A percentile compares a stretch with the other conserved stretches of the same genome.
These are phyloP conservation scores for Lerema accius DNA, from an alignment of 1,140 invertebrate species.

Conservation along the genomic window DNA sequence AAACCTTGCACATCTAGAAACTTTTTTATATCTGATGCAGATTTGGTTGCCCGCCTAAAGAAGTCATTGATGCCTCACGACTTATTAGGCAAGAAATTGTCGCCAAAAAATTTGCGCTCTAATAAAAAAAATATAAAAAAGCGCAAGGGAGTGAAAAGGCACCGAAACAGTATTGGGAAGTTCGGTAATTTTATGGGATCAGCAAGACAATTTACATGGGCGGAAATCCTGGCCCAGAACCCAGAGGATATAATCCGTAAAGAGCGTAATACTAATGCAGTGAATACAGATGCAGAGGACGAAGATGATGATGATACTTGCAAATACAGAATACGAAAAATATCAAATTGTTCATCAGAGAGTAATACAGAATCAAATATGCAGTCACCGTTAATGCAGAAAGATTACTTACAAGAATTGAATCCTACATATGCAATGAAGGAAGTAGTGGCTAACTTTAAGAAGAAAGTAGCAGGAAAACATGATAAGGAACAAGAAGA, in stretches of 20 bases:
- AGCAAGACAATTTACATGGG: conserved; percentile 82
- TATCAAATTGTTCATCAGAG: conserved; percentile 71
- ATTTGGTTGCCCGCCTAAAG: conserved; percentile 73
- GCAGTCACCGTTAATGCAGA: conserved; percentile 70
- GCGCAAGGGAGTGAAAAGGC: conserved; percentile 67
- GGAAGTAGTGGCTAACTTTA: conserved; percentile 80
- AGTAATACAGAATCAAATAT: conserved; percentile 54
- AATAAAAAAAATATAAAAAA: conserved; percentile 76
- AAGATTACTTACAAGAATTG: conserved; percentile 74
- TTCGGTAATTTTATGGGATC: conserved; percentile 82
- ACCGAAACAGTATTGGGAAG: conserved; percentile 77
- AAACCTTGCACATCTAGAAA: conserved; percentile 77
- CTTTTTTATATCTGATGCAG: conserved; percentile 78
- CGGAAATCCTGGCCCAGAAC: conserved; percentile 82
- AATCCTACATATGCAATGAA: conserved; percentile 84
- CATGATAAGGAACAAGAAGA: conserved; percentile 59
- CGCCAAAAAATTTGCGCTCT: conserved; percentile 78
- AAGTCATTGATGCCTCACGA: conserved; percentile 76
- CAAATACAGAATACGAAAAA: conserved; percentile 76
- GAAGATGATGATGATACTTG: conserved; percentile 71
- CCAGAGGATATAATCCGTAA: conserved; percentile 83
- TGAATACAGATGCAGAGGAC: conserved; percentile 49
- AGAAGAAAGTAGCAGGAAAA: conserved; percentile 67
- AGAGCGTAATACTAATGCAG: conserved; percentile 59
- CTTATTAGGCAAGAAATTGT: conserved; percentile 75